Percentiles rank a stretch among this genome's conserved stretches.
Conservation (phyloP, 2,113 vertebrate species). For the Psittacara wagleri region DNA sequence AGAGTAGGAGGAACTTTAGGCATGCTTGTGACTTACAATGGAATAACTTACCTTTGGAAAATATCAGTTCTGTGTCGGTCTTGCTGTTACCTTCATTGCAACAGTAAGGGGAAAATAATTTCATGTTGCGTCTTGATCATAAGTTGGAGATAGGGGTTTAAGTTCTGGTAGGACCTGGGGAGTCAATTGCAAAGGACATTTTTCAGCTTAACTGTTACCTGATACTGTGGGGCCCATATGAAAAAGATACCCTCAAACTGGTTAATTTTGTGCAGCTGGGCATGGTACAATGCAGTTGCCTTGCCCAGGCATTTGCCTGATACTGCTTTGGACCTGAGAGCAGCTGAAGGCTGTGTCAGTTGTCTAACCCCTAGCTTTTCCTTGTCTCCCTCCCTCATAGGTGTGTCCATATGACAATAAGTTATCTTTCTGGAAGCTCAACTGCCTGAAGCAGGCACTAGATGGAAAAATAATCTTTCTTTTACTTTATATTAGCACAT, state of each 20-base stretch:
- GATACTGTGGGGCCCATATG: not conserved
- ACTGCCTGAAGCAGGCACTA: not conserved
- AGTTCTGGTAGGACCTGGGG: accelerated
- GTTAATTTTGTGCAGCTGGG: not conserved
- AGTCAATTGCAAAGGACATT: not conserved
- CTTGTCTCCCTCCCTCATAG: not conserved
- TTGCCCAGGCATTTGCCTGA: not conserved
- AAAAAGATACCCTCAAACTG: not conserved
- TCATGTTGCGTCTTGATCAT: not conserved
- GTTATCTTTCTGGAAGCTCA: not conserved
- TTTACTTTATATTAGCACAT: not conserved
- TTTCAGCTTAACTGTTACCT: not conserved
- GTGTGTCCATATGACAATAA: not conserved
- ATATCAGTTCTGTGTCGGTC: accelerated
- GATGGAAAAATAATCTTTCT: not conserved
- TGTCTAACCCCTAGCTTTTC: not conserved
- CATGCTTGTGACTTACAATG: not conserved
- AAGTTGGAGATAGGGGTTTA: not conserved
- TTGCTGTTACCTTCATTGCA: not conserved
- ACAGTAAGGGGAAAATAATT: not conserved
- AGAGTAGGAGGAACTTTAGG: not conserved
- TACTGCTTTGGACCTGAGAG: not conserved
- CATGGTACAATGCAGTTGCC: not conserved
- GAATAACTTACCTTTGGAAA: not conserved
- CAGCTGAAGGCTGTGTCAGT: not conserved